Evolutionary conservation across 1,140 invertebrate genomes (phyloP), one percentile per base, ranked within the genome.

Genomic region (Phortica variegata): DNA sequence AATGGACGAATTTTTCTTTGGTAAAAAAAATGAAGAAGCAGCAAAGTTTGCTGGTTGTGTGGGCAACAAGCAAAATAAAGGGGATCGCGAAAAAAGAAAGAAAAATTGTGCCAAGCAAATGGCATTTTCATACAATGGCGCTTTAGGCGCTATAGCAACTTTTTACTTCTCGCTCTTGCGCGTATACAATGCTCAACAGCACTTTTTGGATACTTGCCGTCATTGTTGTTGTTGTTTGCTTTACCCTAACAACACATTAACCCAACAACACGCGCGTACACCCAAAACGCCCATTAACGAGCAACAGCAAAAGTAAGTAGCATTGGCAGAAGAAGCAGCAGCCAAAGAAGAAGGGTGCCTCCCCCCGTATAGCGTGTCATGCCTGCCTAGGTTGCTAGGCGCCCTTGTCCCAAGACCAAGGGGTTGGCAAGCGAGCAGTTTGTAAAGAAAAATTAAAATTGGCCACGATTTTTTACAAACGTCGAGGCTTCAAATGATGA

Each of bases 381-480:
- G 33, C 6, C 26, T 29, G 32, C 9, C 8, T 15, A 34, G 13
- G 32, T 15, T 34, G 32, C 9, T 15, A 9, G 13, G 32, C 32
- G 9, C 32, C 8, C 26, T 29, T 6, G 32, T 8, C n/a, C 4
- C 9, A 9, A n/a, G 32, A 17, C 36, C 16, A 12, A 17, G 15
- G 16, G 36, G 3, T 17, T 13, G 13, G 15, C 15, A 5, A 17
- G 18, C 33, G 33, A n/a, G 4, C 33, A 34, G 41, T 3, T n/a
- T n/a, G 40, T 40, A 55, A 54, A 65, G 53, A 62, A 65, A 73
- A 73, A 65, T 70, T 73, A 61, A 73, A 73, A 73, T 73, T 73
- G 71, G 61, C 62, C 65, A 60, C 58, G 62, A 71, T 71, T 71
- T 73, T 71, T 65, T 52, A 47, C 47, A 36, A 12, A 36, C 42